phyloP scores from a whole-genome alignment of 2,797 vertebrate genomes.

The Poeciliopsis turneri region DNA sequence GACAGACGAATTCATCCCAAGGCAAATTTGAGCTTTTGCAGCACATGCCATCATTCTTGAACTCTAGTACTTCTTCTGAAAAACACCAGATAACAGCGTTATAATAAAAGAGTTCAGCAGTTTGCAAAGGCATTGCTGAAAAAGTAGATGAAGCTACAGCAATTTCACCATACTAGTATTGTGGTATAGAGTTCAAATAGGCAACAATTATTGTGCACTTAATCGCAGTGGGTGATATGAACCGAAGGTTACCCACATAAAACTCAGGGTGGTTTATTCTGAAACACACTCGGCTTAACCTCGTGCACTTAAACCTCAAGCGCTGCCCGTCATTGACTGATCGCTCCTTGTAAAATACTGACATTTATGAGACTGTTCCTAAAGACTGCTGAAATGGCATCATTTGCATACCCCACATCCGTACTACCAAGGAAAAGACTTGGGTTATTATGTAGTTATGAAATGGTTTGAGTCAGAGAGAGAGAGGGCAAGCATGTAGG shows the following conservation, averaged over 20 bases:
- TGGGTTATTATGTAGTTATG: not conserved
- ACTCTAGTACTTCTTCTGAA: not conserved
- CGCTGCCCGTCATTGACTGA: slow-evolving; percentile 9
- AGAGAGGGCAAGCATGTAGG: not conserved
- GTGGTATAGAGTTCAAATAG: not conserved
- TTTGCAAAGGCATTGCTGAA: slow-evolving; percentile 2
- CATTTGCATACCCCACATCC: slow-evolving; percentile 40
- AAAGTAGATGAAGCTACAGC: not conserved
- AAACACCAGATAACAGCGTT: slow-evolving; percentile 7
- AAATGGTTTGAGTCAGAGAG: not conserved
- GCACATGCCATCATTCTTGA: slow-evolving; percentile 11
- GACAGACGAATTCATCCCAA: slow-evolving; percentile 36
- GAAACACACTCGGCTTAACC: slow-evolving; percentile 21
- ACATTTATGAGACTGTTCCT: slow-evolving; percentile 39
- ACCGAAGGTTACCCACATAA: slow-evolving; percentile 18
- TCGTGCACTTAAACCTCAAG: slow-evolving; percentile 24
- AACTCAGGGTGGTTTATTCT: slow-evolving; percentile 11
- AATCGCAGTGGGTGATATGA: slow-evolving; percentile 3
- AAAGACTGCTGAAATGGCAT: slow-evolving; percentile 19
- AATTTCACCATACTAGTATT: not conserved
- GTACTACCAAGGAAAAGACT: slow-evolving; percentile 19
- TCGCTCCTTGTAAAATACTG: slow-evolving; percentile 22
- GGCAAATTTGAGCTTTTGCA: slow-evolving; percentile 39
- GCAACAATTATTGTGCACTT: slow-evolving; percentile 15
- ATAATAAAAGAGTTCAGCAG: slow-evolving; percentile 4